These are phyloP conservation scores for Amblyteles armatorius DNA, from an alignment of 2,888 invertebrate genomes.

Conservation along the genomic window DNA sequence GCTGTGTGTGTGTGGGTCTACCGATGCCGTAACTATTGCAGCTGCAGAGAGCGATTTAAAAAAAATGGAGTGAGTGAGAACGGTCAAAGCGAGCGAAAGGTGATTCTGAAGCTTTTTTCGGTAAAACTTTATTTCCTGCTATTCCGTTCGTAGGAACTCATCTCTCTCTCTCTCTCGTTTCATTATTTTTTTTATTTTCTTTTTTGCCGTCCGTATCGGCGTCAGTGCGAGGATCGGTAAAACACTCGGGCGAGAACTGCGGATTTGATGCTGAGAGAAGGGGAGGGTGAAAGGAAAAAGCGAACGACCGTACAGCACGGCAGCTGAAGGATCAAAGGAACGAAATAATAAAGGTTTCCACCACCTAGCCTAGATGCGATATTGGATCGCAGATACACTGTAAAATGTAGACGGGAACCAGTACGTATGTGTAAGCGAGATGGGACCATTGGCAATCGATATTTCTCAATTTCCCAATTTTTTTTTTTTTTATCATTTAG, in stretches of 20 bases:
- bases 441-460: background rate
- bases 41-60: background rate
- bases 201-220: slow-evolving; percentile 46
- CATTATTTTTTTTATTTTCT: slow-evolving; percentile 53
- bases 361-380: slow-evolving; percentile 53
- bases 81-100: slow-evolving; percentile 33
- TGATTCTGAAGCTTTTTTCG: slow-evolving; percentile 50
- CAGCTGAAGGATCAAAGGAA: slow-evolving; percentile 73
- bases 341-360: slow-evolving; percentile 74
- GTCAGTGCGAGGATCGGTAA: slow-evolving; percentile 50
- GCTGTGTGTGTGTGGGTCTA: slow-evolving; percentile 8
- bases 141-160: slow-evolving; percentile 8
- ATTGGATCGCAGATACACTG: slow-evolving; percentile 55
- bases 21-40: background rate
- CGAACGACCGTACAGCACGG: slow-evolving; percentile 36
- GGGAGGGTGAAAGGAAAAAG: slow-evolving; percentile 52
- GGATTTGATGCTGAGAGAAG: slow-evolving; percentile 2
- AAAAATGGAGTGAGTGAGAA: slow-evolving; percentile 4
- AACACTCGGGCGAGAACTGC: slow-evolving; percentile 50
- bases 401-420: background rate
- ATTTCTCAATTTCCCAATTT: background rate
- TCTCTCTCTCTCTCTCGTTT: slow-evolving; percentile 68
- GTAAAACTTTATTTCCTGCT: slow-evolving; percentile 44
- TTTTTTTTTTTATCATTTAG: background rate
- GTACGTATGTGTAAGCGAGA: background rate